Evolutionary conservation across 2,888 invertebrate genomes (phyloP).

Genomic region (Lottia gigantea): DNA sequence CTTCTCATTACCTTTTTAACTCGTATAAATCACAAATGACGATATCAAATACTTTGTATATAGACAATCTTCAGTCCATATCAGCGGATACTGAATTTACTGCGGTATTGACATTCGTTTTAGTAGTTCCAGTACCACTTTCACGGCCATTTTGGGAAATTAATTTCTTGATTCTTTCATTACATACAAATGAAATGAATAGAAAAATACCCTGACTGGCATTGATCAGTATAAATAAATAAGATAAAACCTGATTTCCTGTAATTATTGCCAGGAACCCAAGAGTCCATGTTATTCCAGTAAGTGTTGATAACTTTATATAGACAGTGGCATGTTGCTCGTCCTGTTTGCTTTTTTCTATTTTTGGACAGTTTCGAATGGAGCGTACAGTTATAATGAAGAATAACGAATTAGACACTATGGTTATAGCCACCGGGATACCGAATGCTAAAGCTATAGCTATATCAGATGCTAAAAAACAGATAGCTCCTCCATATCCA

Average conservation of each 20-base stretch:
- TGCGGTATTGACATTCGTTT: no score
- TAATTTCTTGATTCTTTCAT: slow-evolving; percentile 26
- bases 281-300: slow-evolving; percentile 33
- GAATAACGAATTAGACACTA: slow-evolving; percentile 27
- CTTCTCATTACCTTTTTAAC: no score
- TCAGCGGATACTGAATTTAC: no score
- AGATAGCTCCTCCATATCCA: slow-evolving; percentile 32
- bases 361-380: slow-evolving; percentile 25
- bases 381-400: slow-evolving; percentile 30
- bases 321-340: slow-evolving; percentile 29
- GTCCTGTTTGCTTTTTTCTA: slow-evolving; percentile 21
- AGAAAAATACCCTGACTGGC: slow-evolving; percentile 35
- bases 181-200: slow-evolving; percentile 35
- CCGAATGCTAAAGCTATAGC: slow-evolving; percentile 26
- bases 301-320: slow-evolving; percentile 35
- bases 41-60: no score
- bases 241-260: slow-evolving; percentile 16
- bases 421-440: slow-evolving; percentile 26
- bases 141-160: background rate
- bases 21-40: no score
- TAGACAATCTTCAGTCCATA: no score
- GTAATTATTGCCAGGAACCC: slow-evolving; percentile 24
- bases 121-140: background rate
- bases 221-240: slow-evolving; percentile 28
- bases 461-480: slow-evolving; percentile 27